A percentile compares a stretch with the other conserved stretches of the same genome.
Evolutionary conservation across 1,140 invertebrate genomes (phyloP).

Genomic region (Proctacanthus coquilletti): DNA sequence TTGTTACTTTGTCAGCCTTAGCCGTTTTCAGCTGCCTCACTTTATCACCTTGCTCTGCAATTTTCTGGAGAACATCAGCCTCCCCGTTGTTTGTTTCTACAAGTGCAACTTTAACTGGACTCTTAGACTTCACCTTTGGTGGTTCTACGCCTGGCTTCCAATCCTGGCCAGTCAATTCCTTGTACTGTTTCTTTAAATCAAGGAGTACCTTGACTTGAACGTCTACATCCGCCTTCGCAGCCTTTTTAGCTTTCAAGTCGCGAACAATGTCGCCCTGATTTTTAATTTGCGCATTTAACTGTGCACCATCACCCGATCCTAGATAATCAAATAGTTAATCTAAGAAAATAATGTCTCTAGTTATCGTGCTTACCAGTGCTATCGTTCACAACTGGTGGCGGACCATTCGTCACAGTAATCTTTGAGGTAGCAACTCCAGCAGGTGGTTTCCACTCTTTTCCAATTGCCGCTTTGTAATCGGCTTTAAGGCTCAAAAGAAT

Average conservation of each 20-base stretch:
- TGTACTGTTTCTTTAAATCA: slow-evolving; percentile 55
- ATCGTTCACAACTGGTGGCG: no score
- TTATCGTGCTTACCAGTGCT: no score
- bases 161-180: slow-evolving; percentile 42
- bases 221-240: slow-evolving; percentile 40
- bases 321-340: background rate
- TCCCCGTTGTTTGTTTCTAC: slow-evolving; percentile 9
- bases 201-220: slow-evolving; percentile 48
- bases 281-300: slow-evolving; percentile 26
- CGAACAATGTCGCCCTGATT: slow-evolving; percentile 55
- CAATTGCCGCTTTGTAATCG: slow-evolving; percentile 39
- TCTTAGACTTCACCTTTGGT: slow-evolving; percentile 20
- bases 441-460: slow-evolving; percentile 35
- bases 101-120: slow-evolving; percentile 11
- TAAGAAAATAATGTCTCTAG: no score
- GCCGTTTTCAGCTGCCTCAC: slow-evolving; percentile 49
- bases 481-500: slow-evolving; percentile 40
- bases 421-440: background rate
- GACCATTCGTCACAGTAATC: background rate
- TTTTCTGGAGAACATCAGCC: slow-evolving; percentile 36
- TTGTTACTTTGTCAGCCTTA: slow-evolving; percentile 43
- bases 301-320: background rate
- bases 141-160: slow-evolving; percentile 39
- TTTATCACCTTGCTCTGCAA: slow-evolving; percentile 54
- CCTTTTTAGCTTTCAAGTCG: slow-evolving; percentile 47